These are phyloP conservation scores for Cyphomyrus discorhynchus DNA, from an alignment of 2,113 vertebrate genomes.

Conservation along the genomic window DNA sequence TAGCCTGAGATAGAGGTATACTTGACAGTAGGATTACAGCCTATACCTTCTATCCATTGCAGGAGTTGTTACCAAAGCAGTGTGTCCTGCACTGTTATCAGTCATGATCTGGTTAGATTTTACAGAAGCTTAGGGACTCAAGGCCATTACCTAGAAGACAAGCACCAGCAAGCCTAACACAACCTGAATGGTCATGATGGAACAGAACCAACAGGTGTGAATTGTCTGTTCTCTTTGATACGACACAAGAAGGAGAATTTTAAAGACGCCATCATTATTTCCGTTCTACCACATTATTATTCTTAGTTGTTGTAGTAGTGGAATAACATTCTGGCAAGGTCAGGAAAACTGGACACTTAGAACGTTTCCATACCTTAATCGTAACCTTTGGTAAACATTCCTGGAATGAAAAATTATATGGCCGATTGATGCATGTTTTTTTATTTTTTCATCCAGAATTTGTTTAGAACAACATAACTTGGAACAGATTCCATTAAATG, in stretches of 20 bases:
- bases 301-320: not conserved
- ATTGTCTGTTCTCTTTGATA: not conserved
- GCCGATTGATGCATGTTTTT: not conserved
- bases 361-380: not conserved
- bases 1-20: not conserved
- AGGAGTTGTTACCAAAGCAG: not conserved
- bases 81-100: not conserved
- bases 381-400: not conserved
- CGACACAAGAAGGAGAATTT: not conserved
- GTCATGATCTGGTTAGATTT: not conserved
- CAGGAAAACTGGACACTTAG: not conserved
- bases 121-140: not conserved
- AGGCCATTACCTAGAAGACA: not conserved
- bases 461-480: not conserved
- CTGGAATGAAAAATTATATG: not conserved
- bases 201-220: not conserved
- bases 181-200: not conserved
- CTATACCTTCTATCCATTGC: not conserved
- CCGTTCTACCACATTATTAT: not conserved
- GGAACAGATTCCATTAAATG: not conserved
- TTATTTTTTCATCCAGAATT: not conserved
- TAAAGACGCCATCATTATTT: not conserved
- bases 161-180: not conserved
- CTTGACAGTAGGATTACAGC: not conserved
- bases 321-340: not conserved